Conservation (phyloP, 2,797 vertebrate genomes). For the Pangasius krempfi region DNA sequence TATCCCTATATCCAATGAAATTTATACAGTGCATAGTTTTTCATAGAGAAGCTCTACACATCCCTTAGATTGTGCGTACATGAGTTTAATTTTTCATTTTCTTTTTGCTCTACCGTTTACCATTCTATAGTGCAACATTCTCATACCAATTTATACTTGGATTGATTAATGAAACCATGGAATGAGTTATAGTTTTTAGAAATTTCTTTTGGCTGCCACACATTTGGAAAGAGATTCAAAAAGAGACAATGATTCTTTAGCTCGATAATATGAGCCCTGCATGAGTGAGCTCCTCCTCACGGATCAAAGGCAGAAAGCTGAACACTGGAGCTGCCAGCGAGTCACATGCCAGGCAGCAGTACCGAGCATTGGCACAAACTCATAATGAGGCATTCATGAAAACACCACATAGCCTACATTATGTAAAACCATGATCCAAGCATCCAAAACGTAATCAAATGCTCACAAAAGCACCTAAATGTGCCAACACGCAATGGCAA, state of each 20-base stretch:
- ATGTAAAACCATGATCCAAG: conserved; percentile 23
- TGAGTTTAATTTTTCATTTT: not conserved
- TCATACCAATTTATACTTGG: not conserved
- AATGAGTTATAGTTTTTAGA: conserved; percentile 5
- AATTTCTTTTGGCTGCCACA: not conserved
- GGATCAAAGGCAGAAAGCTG: conserved; percentile 63
- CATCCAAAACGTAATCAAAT: conserved; percentile 45
- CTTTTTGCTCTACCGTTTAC: not conserved
- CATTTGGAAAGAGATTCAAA: conserved; percentile 13
- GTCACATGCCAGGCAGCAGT: conserved; percentile 70
- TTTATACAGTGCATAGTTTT: not conserved
- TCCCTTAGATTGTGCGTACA: not conserved
- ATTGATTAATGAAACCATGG: not conserved
- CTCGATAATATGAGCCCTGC: conserved; percentile 39
- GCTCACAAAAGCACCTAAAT: conserved; percentile 24
- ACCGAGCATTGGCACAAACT: conserved; percentile 52
- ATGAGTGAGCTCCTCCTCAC: conserved; percentile 38
- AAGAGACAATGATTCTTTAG: conserved; percentile 43
- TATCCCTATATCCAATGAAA: not conserved
- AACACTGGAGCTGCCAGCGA: conserved; percentile 52
- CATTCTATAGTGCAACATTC: not conserved
- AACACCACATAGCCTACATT: conserved; percentile 52
- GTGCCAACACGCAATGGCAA: conserved; percentile 23
- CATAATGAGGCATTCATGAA: conserved; percentile 72
- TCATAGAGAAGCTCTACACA: not conserved